Conservation (phyloP, 2,888 invertebrate species). For the Aethes cnicana region DNA sequence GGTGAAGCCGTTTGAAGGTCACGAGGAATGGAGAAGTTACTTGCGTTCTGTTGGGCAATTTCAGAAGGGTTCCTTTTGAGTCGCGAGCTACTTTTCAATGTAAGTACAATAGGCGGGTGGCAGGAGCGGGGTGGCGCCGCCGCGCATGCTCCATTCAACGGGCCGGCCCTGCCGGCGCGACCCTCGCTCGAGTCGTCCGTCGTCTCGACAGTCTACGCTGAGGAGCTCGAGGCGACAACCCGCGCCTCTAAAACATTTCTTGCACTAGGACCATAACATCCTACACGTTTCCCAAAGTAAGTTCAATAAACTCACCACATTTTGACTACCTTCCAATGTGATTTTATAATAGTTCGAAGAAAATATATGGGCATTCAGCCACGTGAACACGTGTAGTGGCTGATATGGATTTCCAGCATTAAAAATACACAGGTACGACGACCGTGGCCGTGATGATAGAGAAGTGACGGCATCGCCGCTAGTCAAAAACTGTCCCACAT, state of each 20-base stretch:
- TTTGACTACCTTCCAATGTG: conserved; percentile 13
- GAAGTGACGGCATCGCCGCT: conserved; percentile 30
- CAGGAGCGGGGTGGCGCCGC: conserved; percentile 57
- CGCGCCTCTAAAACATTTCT: conserved; percentile 38
- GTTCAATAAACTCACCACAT: conserved; percentile 42
- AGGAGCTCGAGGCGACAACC: conserved; percentile 49
- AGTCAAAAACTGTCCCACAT: too few species aligned
- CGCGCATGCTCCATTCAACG: conserved; percentile 76
- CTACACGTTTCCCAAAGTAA: conserved; percentile 68
- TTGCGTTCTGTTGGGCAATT: conserved; percentile 49
- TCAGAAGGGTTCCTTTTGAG: conserved; percentile 52
- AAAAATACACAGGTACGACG: conserved; percentile 30
- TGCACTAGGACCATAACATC: conserved; percentile 70
- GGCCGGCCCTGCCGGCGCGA: conserved; percentile 48
- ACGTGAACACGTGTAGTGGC: conserved; percentile 16
- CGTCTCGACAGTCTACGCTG: conserved; percentile 47
- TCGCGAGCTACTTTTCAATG: conserved; percentile 44
- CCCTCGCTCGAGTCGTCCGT: conserved; percentile 64
- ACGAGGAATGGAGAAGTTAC: conserved; percentile 30
- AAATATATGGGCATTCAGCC: too few species aligned
- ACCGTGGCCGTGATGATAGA: conserved; percentile 24
- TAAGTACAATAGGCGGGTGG: conserved; percentile 48
- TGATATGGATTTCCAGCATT: conserved; percentile 18
- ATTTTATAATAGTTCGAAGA: too few species aligned
- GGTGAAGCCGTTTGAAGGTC: conserved; percentile 15